Conservation (phyloP, 2,888 invertebrate genomes). For the Ceramica pisi region DNA sequence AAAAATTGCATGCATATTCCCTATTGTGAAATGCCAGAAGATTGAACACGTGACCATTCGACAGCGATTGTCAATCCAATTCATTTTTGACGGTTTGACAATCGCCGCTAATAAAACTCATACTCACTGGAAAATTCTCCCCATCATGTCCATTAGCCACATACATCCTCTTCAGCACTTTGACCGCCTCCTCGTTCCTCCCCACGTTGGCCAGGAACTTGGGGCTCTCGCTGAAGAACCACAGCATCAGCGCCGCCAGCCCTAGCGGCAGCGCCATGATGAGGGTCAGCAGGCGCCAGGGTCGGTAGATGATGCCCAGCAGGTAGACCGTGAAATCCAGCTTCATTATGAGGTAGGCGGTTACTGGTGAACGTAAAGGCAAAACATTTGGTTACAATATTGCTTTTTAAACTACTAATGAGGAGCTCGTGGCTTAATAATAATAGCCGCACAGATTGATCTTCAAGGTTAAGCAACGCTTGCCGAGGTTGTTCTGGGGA, state of each 20-base stretch:
- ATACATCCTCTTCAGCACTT: slow-evolving; percentile 91
- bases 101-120: not conserved
- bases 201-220: slow-evolving; percentile 94
- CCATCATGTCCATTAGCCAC: slow-evolving; percentile 86
- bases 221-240: slow-evolving; percentile 93
- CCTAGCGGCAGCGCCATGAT: slow-evolving; percentile 92
- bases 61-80: no score
- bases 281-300: slow-evolving; percentile 85
- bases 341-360: slow-evolving; percentile 82
- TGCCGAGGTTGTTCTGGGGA: no score
- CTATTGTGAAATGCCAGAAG: no score
- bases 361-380: slow-evolving; percentile 72
- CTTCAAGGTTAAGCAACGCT: no score
- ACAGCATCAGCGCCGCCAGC: slow-evolving; percentile 90
- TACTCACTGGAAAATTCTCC: slow-evolving; percentile 80
- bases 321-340: slow-evolving; percentile 80
- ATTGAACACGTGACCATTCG: no score
- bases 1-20: no score
- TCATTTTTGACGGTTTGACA: no score
- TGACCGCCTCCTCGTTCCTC: slow-evolving; percentile 91
- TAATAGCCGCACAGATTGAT: no score
- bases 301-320: slow-evolving; percentile 78
- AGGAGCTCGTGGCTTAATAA: no score
- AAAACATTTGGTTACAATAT: no score
- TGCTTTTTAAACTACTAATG: no score